Evolutionary conservation across 2,888 invertebrate genomes (phyloP).

Genomic region (Ligdia adustata): DNA sequence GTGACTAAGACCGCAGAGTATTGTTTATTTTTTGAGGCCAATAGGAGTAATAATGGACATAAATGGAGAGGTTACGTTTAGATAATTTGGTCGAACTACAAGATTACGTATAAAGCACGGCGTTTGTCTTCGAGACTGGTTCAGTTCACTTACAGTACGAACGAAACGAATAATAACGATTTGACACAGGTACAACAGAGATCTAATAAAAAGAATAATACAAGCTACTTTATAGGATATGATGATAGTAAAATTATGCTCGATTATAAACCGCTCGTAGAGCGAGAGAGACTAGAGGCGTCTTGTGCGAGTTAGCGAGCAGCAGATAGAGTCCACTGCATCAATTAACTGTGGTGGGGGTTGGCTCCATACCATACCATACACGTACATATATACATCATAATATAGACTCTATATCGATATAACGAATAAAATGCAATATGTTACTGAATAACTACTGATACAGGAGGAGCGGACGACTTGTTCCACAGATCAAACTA

Average conservation of each 20-base stretch:
- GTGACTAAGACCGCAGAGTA: constrained; percentile 82
- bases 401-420: constrained; percentile 53
- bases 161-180: constrained; percentile 76
- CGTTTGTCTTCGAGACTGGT: constrained; percentile 63
- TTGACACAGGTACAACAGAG: constrained; percentile 83
- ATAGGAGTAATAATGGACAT: constrained; percentile 64
- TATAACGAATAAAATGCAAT: constrained; percentile 62
- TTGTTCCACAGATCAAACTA: constrained; percentile 74
- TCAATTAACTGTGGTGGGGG: constrained; percentile 80
- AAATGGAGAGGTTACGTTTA: constrained; percentile 58
- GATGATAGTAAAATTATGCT: constrained; percentile 81
- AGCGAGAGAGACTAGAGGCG: constrained; percentile 81
- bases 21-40: constrained; percentile 69
- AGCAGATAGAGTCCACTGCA: constrained; percentile 83
- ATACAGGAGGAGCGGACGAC: constrained; percentile 48
- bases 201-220: constrained; percentile 84
- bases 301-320: constrained; percentile 68
- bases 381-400: constrained; percentile 51
- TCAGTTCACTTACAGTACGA: constrained; percentile 71
- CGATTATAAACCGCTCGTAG: constrained; percentile 71
- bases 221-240: constrained; percentile 81
- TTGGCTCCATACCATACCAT: constrained; percentile 67
- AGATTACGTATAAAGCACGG: constrained; percentile 68
- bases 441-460: constrained; percentile 49
- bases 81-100: constrained; percentile 71